Base-by-base conservation (phyloP, 30 jellyfish, hydroid and myxozoan genomes). In the Aurelia sp. region DNA sequence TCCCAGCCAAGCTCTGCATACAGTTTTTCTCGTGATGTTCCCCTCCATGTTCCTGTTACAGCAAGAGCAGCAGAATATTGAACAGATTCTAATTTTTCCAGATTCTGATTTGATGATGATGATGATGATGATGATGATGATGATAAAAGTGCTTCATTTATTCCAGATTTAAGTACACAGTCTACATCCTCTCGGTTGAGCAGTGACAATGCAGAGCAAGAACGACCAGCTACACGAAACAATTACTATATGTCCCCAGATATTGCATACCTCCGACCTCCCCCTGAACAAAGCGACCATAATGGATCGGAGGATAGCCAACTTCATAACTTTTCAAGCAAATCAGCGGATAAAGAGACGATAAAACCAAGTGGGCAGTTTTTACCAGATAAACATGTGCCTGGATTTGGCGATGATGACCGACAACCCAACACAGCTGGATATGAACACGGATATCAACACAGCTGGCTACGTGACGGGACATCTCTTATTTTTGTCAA, bases 351-450 rank as follows among this genome's bases (percentile, higher is more conserved):
- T 11, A 72, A 71, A 18, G 97, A 92, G 2, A 88, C 92, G 12
- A 78, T 64, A 72, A 60, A 78, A 22, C 84, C 92, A 13, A 69
- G 63, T 0, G 79, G 92, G 91, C 57, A 66, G 16, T 88, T 60
- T 66, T 21, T 63, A 0, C 87, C 81, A 59, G 83, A 80, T 13
- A 92, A 88, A 70, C 73, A 55, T 41, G 85, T 74, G 80, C 92
- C 90, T 35, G 92, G 90, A 19, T 78, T 78, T 78, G 62, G 88
- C 40, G 97, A 88, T 58, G 80, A 35, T 50, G 86, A 79, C 20
- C 79, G 71, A 12, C 86, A 88, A 51, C 83, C 88, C 8, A 88
- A 88, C 48, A 89, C 92, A 19, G 97, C 97, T 65, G 92, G 97
- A 21, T 88, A 88, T 63, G 80, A 88, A 62, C 55, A 69, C 69